Base-by-base conservation (phyloP, 2,113 vertebrate species). In the Physeter macrocephalus region DNA sequence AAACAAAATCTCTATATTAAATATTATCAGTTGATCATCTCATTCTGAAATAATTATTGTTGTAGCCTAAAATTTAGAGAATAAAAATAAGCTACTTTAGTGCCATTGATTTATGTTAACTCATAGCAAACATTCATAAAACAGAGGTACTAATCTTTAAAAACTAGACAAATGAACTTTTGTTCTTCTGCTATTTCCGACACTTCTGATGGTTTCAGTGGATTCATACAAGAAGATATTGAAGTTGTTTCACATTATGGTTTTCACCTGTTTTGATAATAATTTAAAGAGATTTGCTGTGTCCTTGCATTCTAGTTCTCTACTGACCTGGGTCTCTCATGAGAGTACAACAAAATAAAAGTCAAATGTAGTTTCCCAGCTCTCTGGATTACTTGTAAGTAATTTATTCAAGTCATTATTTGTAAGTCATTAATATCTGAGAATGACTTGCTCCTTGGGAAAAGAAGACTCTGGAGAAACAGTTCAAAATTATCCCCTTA, bases 11-110 rank as follows among this genome's bases (percentile, higher is more conserved):
- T 31, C 21, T 87, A 11, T 34, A 49, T 96, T 85, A 93, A 90
- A 62, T 90, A 72, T 67, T 71, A 81, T 49, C 66, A 43, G 61
- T 83, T 87, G 78, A 77, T 94, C 87, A 1, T 80, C 52, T 84
- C 69, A 87, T 88, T 94, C 54, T 78, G 46, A 88, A 95, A 36
- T 87, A 94, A 90, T 82, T 93, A 81, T 12, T n/a, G 3, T 13
- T 49, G 31, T 43, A 85, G 12, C 52, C 77, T 74, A 52, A 66
- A 74, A 39, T 61, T 36, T 49, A 8, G 20, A 27, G 36, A 94
- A 94, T 94, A 17, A 94, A 77, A 94, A 41, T 36, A 23, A 87
- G 59, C 52, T 43, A 46, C 36, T 21, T 52, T 3, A 93, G 69
- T 67, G 49, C 4, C 77, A 49, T 25, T 75, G 52, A 80, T 34